Conservation (phyloP, 2,888 invertebrate species). For the Urechis unicinctus region DNA sequence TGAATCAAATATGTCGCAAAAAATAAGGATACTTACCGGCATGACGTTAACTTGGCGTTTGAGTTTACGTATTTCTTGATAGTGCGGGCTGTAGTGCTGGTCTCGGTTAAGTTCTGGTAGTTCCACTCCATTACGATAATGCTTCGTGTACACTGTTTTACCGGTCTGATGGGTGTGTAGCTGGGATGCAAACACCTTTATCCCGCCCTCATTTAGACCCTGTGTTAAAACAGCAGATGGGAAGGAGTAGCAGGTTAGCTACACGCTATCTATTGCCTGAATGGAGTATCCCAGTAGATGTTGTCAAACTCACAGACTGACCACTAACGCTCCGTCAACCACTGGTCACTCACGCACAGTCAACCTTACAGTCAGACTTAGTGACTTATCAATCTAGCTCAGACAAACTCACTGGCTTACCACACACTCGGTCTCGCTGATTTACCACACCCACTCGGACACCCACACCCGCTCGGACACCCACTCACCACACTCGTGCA, state of each 20-base stretch:
- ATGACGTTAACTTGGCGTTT: constrained; percentile 68
- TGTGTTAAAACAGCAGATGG: constrained; percentile 19
- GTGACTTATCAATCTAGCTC: too few species aligned
- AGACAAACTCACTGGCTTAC: too few species aligned
- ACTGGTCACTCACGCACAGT: neutral
- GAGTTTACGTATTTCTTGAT: constrained; percentile 88
- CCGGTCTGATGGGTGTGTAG: constrained; percentile 95
- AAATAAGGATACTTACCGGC: constrained; percentile 16
- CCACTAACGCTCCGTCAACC: too few species aligned
- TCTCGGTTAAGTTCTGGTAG: constrained; percentile 78
- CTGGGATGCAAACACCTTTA: constrained; percentile 90
- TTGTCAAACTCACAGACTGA: too few species aligned
- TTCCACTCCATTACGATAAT: constrained; percentile 75
- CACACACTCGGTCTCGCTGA: too few species aligned
- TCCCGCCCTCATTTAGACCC: constrained; percentile 68
- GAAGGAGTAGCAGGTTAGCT: too few species aligned
- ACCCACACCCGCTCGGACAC: too few species aligned
- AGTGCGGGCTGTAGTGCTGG: constrained; percentile 93
- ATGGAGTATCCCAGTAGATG: neutral
- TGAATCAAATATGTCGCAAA: too few species aligned
- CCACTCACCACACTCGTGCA: constrained; percentile 78
- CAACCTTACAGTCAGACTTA: too few species aligned
- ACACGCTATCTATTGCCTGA: too few species aligned
- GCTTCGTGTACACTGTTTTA: constrained; percentile 73
- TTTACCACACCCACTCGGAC: too few species aligned